A percentile compares a stretch with the other conserved stretches of the same genome.
These are phyloP conservation scores for Morpho helenor DNA, from an alignment of 2,888 invertebrate genomes.

Conservation along the genomic window DNA sequence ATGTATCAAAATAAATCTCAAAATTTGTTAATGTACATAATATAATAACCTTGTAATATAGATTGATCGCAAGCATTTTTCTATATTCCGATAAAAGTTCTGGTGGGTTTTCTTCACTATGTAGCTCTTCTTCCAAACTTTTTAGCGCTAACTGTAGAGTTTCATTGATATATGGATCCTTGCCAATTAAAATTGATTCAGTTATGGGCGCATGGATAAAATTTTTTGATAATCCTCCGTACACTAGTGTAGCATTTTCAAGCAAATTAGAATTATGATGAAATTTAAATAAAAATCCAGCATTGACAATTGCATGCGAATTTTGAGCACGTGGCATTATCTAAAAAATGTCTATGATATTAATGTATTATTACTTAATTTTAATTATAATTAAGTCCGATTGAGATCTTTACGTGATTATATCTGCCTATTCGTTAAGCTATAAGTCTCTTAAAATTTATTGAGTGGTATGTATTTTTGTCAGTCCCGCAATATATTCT, in stretches of 20 bases:
- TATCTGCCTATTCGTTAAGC: too few species aligned
- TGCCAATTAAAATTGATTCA: constrained; percentile 69
- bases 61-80: constrained; percentile 77
- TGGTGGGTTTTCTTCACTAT: constrained; percentile 53
- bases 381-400: too few species aligned
- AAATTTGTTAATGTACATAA: background rate
- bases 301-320: constrained; percentile 87
- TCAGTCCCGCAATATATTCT: too few species aligned
- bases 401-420: too few species aligned
- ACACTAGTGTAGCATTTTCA: constrained; percentile 74
- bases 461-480: too few species aligned
- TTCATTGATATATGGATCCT: constrained; percentile 50
- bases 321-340: constrained; percentile 86
- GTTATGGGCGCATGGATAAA: constrained; percentile 72
- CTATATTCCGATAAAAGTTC: constrained; percentile 79
- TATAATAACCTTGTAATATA: constrained; percentile 77
- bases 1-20: background rate
- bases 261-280: constrained; percentile 53
- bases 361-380: background rate
- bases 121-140: constrained; percentile 41
- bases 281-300: constrained; percentile 83
- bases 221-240: constrained; percentile 75
- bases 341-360: constrained; percentile 50
- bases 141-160: constrained; percentile 57
- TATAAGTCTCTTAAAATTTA: too few species aligned